Evolutionary conservation across 2,888 invertebrate species (phyloP).

Genomic region (Philhelius pedissequus): DNA sequence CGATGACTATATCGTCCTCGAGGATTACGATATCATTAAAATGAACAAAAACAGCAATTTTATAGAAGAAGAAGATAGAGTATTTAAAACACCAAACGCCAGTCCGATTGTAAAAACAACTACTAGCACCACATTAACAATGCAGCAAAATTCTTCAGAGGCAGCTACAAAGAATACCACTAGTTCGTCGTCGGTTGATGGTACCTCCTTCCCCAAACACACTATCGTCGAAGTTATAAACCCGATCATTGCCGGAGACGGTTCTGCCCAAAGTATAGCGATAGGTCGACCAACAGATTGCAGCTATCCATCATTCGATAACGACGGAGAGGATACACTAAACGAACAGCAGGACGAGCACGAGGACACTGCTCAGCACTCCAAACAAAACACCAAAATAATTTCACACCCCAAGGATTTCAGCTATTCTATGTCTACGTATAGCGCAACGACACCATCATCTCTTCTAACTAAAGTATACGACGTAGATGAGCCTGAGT

Average conservation of each 20-base stretch:
- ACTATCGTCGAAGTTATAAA: constrained; percentile 79
- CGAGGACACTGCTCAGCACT: constrained; percentile 58
- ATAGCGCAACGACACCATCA: constrained; percentile 3
- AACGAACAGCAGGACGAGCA: constrained; percentile 48
- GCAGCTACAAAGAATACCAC: constrained; percentile 35
- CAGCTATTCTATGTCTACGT: constrained; percentile 31
- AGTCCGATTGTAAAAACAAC: constrained; percentile 46
- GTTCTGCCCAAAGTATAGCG: constrained; percentile 76
- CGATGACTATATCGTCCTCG: constrained; percentile 71
- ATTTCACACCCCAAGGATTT: constrained; percentile 44
- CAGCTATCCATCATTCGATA: constrained; percentile 74
- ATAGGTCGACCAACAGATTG: constrained; percentile 75
- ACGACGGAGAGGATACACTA: constrained; percentile 67
- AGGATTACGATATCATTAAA: constrained; percentile 52
- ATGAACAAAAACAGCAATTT: constrained; percentile 32
- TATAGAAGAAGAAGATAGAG: neutral
- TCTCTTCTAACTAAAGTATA: constrained; percentile 29
- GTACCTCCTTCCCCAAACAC: constrained; percentile 68
- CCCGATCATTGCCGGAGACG: constrained; percentile 78
- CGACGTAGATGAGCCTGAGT: constrained; percentile 54
- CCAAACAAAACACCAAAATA: constrained; percentile 38
- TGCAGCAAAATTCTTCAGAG: constrained; percentile 72
- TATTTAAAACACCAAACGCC: constrained; percentile 48
- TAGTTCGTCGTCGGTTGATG: constrained; percentile 39
- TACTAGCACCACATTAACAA: constrained; percentile 70